Conservation (phyloP, 2,888 invertebrate species). For the Laspeyria flexula region DNA sequence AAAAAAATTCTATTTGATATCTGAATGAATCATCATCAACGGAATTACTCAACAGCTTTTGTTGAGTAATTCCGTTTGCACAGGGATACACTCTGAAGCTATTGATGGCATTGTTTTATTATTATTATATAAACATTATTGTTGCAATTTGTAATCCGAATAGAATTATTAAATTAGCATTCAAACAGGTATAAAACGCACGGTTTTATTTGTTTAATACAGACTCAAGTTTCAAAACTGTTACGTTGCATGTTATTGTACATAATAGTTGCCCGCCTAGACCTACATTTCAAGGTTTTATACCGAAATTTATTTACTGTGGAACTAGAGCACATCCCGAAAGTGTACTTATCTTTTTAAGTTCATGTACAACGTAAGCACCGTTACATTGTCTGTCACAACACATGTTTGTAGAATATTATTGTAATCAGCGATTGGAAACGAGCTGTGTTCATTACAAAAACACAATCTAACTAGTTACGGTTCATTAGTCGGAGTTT, state of each 20-base stretch:
- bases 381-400: background rate
- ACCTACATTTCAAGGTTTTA: conserved; percentile 53
- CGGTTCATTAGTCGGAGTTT: conserved; percentile 22
- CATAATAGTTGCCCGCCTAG: conserved; percentile 50
- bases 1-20: too few species aligned
- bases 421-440: conserved; percentile 12
- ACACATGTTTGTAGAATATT: conserved; percentile 5
- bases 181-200: conserved; percentile 16
- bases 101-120: background rate
- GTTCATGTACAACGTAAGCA: background rate
- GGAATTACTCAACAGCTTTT: too few species aligned
- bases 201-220: conserved; percentile 23
- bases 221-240: conserved; percentile 32
- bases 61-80: background rate
- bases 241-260: conserved; percentile 42
- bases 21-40: too few species aligned
- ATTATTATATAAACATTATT: background rate
- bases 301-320: conserved; percentile 24
- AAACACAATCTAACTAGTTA: conserved; percentile 14
- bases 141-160: background rate
- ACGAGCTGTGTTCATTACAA: conserved; percentile 17
- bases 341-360: conserved; percentile 2
- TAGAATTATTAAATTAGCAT: background rate
- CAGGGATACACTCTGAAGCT: background rate
- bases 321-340: conserved; percentile 33